Conservation (phyloP, 2,888 invertebrate species). For the Electrophaes corylata region DNA sequence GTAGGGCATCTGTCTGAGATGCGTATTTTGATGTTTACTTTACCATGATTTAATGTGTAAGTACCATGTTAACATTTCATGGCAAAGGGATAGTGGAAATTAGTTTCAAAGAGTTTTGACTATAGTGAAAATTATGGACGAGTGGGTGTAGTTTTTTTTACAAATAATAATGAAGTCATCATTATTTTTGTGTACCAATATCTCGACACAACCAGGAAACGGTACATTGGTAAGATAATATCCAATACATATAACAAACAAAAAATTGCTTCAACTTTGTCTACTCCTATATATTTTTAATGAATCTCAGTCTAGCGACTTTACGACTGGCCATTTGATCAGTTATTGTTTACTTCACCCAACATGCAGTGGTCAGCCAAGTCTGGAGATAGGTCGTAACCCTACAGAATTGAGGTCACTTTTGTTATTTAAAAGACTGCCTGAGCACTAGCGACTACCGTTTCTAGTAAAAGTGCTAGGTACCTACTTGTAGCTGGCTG, state of each 20-base stretch:
- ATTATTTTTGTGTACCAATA: neutral
- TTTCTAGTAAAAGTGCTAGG: conserved; percentile 11
- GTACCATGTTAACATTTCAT: too few relatives aligned
- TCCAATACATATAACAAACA: neutral
- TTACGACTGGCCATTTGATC: conserved; percentile 32
- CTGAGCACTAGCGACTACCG: neutral
- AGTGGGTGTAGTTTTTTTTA: neutral
- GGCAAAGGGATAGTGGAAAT: too few relatives aligned
- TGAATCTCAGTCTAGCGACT: conserved; percentile 21
- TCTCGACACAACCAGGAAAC: neutral
- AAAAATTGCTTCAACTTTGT: conserved; percentile 7
- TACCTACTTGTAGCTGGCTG: too few relatives aligned
- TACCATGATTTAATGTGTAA: too few relatives aligned
- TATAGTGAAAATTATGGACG: neutral
- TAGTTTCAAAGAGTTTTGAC: too few relatives aligned
- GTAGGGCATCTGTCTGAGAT: too few relatives aligned
- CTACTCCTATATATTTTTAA: conserved; percentile 21
- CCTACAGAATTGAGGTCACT: conserved; percentile 23
- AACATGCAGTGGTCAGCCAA: conserved; percentile 36
- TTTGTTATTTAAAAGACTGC: conserved; percentile 7
- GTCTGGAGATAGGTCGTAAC: conserved; percentile 28
- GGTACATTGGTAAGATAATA: neutral
- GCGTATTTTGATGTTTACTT: too few relatives aligned
- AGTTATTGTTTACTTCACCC: conserved; percentile 32
- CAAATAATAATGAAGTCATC: neutral